Evolutionary conservation across 2,113 vertebrate species (phyloP), one percentile per base, ranked within the genome.

Genomic region (Felis catus): DNA sequence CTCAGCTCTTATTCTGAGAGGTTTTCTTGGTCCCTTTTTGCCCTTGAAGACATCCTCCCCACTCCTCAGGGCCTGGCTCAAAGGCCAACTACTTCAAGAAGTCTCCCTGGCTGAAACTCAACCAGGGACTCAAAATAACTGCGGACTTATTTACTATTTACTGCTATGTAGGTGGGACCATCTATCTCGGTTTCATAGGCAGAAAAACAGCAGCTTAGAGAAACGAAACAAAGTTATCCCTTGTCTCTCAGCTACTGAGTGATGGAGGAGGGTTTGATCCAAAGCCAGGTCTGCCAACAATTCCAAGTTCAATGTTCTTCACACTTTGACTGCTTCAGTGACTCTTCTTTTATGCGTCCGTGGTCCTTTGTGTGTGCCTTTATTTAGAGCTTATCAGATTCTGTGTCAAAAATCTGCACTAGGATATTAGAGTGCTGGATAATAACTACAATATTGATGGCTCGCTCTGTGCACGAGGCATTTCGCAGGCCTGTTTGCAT

Each of bases 371-470:
- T 55, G 29, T 66, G 86, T 23, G 92, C 15, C 83, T 96, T 82
- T 95, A 61, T 73, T 92, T 51, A 58, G 73, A 31, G n/a, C 31
- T 94, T 86, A 82, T 94, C 91, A 91, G 81, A 89, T 70, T 63
- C 68, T 39, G 51, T 25, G 61, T 15, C 45, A 39, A 86, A 27
- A 71, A 61, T 66, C 70, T 84, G 83, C 16, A 31, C 53, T 29
- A 39, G 90, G 95, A 92, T 83, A 79, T 83, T 45, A 88, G 55
- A 78, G 31, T 5, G 13, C 39, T 55, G 31, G 18, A 9, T 41
- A 81, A 76, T 48, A 96, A 65, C 51, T 53, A 15, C 5, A 15
- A 25, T 31, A 58, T 18, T 19, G 78, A 86, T 74, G 71, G 58
- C 23, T 93, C 29, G 41, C 4, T 16, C 39, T 6, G 39, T 7